Base-by-base conservation (phyloP, 2,797 vertebrate genomes). In the Acipenser ruthenus region DNA sequence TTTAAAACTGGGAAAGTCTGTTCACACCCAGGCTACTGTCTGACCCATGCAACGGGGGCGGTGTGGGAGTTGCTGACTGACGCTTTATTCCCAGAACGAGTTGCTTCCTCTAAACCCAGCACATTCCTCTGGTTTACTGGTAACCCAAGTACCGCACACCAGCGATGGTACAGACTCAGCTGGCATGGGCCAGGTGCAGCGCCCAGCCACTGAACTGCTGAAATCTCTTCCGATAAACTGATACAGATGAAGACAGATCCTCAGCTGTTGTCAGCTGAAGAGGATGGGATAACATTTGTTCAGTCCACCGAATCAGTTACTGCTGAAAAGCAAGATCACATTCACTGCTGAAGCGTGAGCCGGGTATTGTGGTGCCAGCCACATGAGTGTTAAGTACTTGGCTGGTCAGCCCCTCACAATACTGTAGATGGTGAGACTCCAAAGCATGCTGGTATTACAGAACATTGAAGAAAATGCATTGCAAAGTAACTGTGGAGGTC, bases 201-300 rank as follows among this genome's bases (percentile, higher is more conserved):
- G 72, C 67, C 60, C 12, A 50, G 50, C 37, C n/a, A n/a, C 10
- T 7, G 9, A 65, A 37, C 23, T 65, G 64, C 49, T 66, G 62
- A 68, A 23, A 70, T 48, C 64, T 68, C 71, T 70, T 58, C 71
- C 71, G 70, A n/a, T 70, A 65, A 48, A 5, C 10, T 67, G 61
- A 64, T 1, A 8, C 51, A 71, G 73, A 67, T 63, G 8, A 63
- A 65, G 76, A 78, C 62, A 72, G 37, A 65, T 78, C 76, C 78
- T 83, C 83, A 79, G 80, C 84, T 85, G 82, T 77, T 67, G 70
- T 61, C 49, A 74, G 65, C 69, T 49, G 63, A 63, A 50, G 60
- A 72, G 66, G 69, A 61, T 67, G 67, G 70, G 72, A 62, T 73
- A 67, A 66, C 73, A 77, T 60, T 71, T 72, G 11, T 11, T 12